A percentile compares a stretch with the other conserved stretches of the same genome.
Conservation (phyloP, 2,888 invertebrate genomes). For the Tipula lateralis region DNA sequence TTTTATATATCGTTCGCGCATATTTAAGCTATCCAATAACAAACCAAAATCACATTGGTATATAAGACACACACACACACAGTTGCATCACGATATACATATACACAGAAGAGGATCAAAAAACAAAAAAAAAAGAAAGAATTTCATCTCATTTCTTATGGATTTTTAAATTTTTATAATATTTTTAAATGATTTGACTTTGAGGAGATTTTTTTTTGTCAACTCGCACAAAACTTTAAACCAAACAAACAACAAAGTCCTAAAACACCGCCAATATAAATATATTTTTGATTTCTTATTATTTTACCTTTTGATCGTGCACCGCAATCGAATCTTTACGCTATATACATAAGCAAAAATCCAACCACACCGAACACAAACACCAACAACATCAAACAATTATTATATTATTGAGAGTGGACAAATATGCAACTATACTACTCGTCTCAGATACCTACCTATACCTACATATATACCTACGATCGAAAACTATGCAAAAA, state of each 20-base stretch:
- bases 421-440: neutral
- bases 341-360: too few relatives aligned
- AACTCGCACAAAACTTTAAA: neutral
- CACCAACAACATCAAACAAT: neutral
- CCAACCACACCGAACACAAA: neutral
- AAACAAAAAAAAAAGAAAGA: neutral
- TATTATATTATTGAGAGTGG: constrained; percentile 6
- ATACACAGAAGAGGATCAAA: neutral
- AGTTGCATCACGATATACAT: neutral
- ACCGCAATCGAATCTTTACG: neutral
- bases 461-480: neutral
- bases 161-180: neutral
- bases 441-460: neutral
- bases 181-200: constrained; percentile 24
- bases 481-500: constrained; percentile 12
- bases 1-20: neutral
- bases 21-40: neutral
- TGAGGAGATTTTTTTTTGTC: constrained; percentile 19
- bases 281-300: constrained; percentile 24
- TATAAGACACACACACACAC: neutral
- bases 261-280: constrained; percentile 4
- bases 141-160: constrained; percentile 9
- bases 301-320: neutral
- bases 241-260: neutral
- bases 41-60: too few relatives aligned